phyloP scores from a whole-genome alignment of 2,888 invertebrate species.

The Asteroscopus sphinx region DNA sequence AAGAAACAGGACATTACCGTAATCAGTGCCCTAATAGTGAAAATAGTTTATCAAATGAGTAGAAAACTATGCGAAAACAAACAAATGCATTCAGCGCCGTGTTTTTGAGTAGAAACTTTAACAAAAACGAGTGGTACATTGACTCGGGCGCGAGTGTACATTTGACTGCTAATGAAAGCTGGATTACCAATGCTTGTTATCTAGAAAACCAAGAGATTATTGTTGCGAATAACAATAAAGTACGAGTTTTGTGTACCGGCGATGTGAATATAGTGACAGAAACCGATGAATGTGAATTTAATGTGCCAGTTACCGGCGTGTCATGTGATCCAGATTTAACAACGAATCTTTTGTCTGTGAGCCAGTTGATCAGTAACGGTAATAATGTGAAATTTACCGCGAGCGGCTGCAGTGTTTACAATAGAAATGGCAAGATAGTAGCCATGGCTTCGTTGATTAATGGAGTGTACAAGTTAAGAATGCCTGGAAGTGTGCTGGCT shows the following conservation, averaged over 20 bases:
- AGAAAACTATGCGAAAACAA: background rate
- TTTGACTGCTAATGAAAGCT: background rate
- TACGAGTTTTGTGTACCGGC: background rate
- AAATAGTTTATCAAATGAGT: background rate
- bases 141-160: background rate
- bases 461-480: background rate
- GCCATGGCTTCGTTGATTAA: background rate
- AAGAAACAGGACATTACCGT: background rate
- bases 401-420: background rate
- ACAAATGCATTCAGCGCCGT: constrained; percentile 10
- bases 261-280: background rate
- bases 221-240: background rate
- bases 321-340: background rate
- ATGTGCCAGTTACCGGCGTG: background rate
- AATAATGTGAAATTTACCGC: background rate
- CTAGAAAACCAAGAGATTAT: background rate
- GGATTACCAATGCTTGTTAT: background rate
- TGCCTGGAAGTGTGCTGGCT: too few species aligned
- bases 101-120: constrained; percentile 1
- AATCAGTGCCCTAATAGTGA: background rate
- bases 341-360: background rate
- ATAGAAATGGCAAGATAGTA: background rate
- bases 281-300: background rate
- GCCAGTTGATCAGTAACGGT: background rate
- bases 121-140: constrained; percentile 1